Percentiles rank a stretch among this genome's conserved stretches.
Evolutionary conservation across 2,797 vertebrate genomes (phyloP).

Genomic region (Coranthus polyacanthus): DNA sequence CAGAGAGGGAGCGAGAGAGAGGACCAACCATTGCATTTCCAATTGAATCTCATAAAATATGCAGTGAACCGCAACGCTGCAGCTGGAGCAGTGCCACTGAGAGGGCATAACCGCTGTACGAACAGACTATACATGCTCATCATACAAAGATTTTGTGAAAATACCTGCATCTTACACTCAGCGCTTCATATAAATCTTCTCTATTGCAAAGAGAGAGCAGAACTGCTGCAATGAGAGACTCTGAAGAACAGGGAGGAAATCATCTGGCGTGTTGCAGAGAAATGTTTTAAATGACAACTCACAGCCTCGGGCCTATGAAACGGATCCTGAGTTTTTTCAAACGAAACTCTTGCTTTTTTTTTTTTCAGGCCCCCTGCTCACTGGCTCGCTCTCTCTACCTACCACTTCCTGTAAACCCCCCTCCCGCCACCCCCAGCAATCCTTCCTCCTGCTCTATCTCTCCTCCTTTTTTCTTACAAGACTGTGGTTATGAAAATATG

Average conservation of each 20-base stretch:
- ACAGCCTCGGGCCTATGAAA: constrained; percentile 61
- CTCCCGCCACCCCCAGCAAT: not conserved
- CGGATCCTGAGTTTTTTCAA: constrained; percentile 61
- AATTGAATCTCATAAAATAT: constrained; percentile 56
- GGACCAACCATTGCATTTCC: constrained; percentile 43
- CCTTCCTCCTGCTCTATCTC: constrained; percentile 5
- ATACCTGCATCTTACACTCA: constrained; percentile 10
- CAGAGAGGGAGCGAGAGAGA: constrained; percentile 1
- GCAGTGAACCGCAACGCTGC: constrained; percentile 51
- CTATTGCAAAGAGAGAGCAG: constrained; percentile 23
- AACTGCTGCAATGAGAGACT: constrained; percentile 15
- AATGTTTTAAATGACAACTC: constrained; percentile 67
- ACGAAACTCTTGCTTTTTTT: constrained; percentile 47
- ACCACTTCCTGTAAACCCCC: constrained; percentile 24
- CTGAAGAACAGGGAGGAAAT: constrained; percentile 45
- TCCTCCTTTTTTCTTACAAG: constrained; percentile 25
- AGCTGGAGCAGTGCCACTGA: constrained; percentile 23
- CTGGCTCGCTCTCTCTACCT: constrained; percentile 8
- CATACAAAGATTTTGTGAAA: constrained; percentile 28
- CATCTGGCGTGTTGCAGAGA: constrained; percentile 38
- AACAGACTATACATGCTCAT: constrained; percentile 19
- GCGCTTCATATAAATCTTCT: constrained; percentile 15
- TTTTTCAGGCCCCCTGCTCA: constrained; percentile 1
- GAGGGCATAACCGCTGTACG: constrained; percentile 10
- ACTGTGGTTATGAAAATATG: constrained; percentile 64